Evolutionary conservation across 2,113 vertebrate species (phyloP), one percentile per base, ranked within the genome.

Genomic region (Cygnus atratus): DNA sequence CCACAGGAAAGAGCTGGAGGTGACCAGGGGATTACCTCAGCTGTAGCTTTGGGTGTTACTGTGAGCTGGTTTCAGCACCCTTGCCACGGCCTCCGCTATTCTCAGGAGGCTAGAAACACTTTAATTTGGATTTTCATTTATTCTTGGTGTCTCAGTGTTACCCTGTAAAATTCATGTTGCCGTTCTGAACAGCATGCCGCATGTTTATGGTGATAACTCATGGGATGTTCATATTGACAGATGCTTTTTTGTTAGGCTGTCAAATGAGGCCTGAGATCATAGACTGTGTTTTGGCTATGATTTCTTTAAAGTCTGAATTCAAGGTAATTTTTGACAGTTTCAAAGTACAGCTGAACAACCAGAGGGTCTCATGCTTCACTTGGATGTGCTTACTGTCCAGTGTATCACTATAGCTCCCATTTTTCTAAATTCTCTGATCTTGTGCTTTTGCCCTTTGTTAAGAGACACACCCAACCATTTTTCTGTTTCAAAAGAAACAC

Each of bases 211-310:
- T 59, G 65, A 8, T 55, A 85, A 91, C 29, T 28, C 3, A 21
- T 33, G 84, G 80, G 88, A 90, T 3, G 2, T 26, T 90, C 43
- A 74, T 21, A 35, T 81, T 3, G 8, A 83, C 67, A 96, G 94
- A 92, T 85, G 84, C 74, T 88, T 86, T 33, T 84, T 93, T 52
- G 63, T 88, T 20, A 71, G 72, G 10, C 61, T 88, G 68, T 71
- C n/a, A 93, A 94, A 89, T 37, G 7, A 66, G 81, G 37, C 57
- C 75, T 93, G 82, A 70, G 75, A 84, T 58, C n/a, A 46, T 92
- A 63, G 4, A 88, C 20, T 86, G 28, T 50, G n/a, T 88, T 95
- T 91, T 92, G 71, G 71, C 61, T 82, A 72, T 24, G 44, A 8
- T 11, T 50, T 20, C 66, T 79, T 92, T 80, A 6, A 9, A 88